These are phyloP conservation scores for Catonia carolina DNA, from an alignment of 2,888 invertebrate species.

Conservation along the genomic window DNA sequence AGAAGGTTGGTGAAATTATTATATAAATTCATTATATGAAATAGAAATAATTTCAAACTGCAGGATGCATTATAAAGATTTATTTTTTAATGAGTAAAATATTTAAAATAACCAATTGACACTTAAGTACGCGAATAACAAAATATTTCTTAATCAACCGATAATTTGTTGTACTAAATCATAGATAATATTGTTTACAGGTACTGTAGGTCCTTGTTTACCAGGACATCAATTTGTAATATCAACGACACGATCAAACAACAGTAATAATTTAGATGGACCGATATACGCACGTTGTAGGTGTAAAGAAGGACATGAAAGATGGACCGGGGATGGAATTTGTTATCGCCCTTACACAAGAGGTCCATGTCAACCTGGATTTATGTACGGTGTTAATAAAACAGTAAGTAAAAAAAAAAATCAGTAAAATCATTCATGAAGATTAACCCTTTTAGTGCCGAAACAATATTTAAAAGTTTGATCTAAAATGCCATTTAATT, in stretches of 20 bases:
- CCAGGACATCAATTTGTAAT: constrained; percentile 65
- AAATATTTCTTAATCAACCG: too few species aligned
- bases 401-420: constrained; percentile 27
- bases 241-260: constrained; percentile 32
- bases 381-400: constrained; percentile 34
- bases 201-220: constrained; percentile 66
- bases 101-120: too few species aligned
- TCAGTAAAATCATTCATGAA: not conserved
- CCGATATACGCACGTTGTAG: constrained; percentile 32
- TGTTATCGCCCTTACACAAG: constrained; percentile 74
- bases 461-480: not conserved
- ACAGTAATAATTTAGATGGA: constrained; percentile 21
- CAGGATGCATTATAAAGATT: too few species aligned
- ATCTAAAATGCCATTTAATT: too few species aligned
- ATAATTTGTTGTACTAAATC: too few species aligned
- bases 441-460: not conserved
- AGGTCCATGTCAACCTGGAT: constrained; percentile 57
- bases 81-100: too few species aligned
- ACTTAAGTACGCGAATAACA: too few species aligned
- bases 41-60: too few species aligned
- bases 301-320: constrained; percentile 36
- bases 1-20: too few species aligned
- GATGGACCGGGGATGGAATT: constrained; percentile 38
- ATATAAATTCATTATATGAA: too few species aligned
- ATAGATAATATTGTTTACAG: too few species aligned